Base-by-base conservation (phyloP, 2,113 vertebrate genomes). In the Rhipidura dahli region DNA sequence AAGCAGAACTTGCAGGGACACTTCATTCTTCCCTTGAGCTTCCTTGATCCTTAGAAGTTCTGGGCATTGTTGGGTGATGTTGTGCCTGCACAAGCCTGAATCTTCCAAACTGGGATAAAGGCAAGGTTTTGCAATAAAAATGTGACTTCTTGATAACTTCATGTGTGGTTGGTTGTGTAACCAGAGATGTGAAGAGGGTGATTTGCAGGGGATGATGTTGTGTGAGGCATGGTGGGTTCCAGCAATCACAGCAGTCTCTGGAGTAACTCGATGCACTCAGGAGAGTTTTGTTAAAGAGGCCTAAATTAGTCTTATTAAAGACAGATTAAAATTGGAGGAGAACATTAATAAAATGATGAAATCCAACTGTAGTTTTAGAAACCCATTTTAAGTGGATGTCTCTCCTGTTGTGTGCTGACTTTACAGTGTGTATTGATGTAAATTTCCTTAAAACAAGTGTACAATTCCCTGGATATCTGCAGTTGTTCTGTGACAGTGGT, bases 241-340 rank as follows among this genome's bases (percentile, higher is more conserved):
- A 82, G 37, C 63, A 72, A 53, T 79, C 87, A 72, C 22, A 92
- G 9, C 1, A 1, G 39, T 84, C 91, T 71, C 73, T 78, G 78
- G 77, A 89, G 89, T 47, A 85, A 89, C 65, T 61, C 89, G 87
- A 64, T 4, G 5, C 47, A 27, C 40, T 49, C 66, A 45, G 50
- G 66, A 15, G 47, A 31, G 23, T 33, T 35, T 50, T 73, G 63
- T 65, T 93, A 33, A 65, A 82, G 66, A 83, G 59, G 16, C 33
- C 31, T 54, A 80, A 88, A 88, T 89, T 66, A 86, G 63, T 45
- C 64, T 89, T 63, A 73, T 90, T 95, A 71, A 93, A 89, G 49
- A 40, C 75, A 88, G 37, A 61, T 92, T 60, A 94, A 93, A 83
- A 53, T 37, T 73, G 71, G 73, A 82, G 45, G 11, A 77, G 54